Evolutionary conservation across 2,113 vertebrate species (phyloP), one percentile per base, ranked within the genome.

Genomic region (Pachyramphus minor): DNA sequence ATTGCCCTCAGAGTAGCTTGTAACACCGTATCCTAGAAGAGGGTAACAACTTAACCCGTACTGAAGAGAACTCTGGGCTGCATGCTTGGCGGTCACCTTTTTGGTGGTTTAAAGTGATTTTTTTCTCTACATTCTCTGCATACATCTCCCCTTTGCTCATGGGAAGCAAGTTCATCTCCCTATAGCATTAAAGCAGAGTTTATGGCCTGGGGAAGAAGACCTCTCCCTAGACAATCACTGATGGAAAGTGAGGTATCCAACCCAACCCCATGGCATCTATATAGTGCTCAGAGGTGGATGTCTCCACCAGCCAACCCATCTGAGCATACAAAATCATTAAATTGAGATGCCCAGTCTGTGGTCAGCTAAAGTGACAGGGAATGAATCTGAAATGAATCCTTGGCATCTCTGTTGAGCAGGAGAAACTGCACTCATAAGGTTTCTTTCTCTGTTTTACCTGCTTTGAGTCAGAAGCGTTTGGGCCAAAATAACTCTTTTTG

Each of bases 1-100:
- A 24, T 5, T 94, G 88, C 85, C 85, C 89, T 68, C 60, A 24
- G 91, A 76, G 58, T 45, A 81, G 47, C 76, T 90, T 73, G 68
- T 27, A 30, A 21, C 47, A n/a, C 35, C 64, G 11, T 25, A 56
- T 68, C 56, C 86, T 87, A 35, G 56, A 63, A 60, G 14, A 33
- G 42, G 31, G 31, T 2, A 42, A 17, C 42, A 95, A 49, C 18
- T 93, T 80, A 59, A 59, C 8, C 59, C 14, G n/a, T 0, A 0
- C 27, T n/a, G 64, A 47, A n/a, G 66, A 52, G 56, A 64, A 30
- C 33, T n/a, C 2, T 2, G 35, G 15, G 37, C 52, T 81, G 33
- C 45, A 52, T 85, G 52, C 27, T 58, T 21, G n/a, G 31, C 22
- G 4, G 2, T 42, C 41, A 19, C 27, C 0, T 0, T 10, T 41